Conservation (phyloP, 2,797 vertebrate genomes). For the Crenichthys baileyi region DNA sequence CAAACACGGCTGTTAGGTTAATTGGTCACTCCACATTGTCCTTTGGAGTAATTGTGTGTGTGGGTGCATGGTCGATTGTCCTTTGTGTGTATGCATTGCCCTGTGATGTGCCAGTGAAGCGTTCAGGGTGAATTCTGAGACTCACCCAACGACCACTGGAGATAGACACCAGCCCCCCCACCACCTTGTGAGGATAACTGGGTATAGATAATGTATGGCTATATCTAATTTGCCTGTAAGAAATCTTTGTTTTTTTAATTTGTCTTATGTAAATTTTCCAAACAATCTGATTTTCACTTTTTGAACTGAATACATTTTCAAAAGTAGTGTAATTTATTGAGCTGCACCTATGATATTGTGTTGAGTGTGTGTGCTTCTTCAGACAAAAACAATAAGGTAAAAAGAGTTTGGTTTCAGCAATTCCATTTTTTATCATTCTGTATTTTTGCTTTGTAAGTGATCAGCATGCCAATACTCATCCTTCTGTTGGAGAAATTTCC, state of each 20-base stretch:
- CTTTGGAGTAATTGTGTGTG: no score
- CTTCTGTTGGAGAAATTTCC: conserved; percentile 15
- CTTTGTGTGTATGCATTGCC: neutral
- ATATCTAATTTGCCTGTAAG: neutral
- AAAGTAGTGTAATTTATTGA: neutral
- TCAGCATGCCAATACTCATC: conserved; percentile 19
- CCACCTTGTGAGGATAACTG: neutral
- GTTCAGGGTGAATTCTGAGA: neutral
- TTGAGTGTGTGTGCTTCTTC: neutral
- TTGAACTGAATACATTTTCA: neutral
- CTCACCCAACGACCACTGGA: neutral
- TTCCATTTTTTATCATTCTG: neutral
- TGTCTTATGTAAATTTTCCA: neutral
- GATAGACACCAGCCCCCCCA: neutral
- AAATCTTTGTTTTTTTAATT: neutral
- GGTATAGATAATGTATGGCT: neutral
- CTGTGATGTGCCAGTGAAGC: no score
- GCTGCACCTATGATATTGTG: conserved; percentile 1
- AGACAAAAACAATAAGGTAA: conserved; percentile 17
- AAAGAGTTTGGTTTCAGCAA: neutral
- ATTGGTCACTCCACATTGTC: no score
- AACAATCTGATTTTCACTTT: neutral
- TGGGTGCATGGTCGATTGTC: neutral
- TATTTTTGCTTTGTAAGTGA: conserved; percentile 10
- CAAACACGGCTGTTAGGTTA: no score